These are phyloP conservation scores for Rhinoraja longicauda DNA, from an alignment of 2,797 vertebrate species.

Conservation along the genomic window DNA sequence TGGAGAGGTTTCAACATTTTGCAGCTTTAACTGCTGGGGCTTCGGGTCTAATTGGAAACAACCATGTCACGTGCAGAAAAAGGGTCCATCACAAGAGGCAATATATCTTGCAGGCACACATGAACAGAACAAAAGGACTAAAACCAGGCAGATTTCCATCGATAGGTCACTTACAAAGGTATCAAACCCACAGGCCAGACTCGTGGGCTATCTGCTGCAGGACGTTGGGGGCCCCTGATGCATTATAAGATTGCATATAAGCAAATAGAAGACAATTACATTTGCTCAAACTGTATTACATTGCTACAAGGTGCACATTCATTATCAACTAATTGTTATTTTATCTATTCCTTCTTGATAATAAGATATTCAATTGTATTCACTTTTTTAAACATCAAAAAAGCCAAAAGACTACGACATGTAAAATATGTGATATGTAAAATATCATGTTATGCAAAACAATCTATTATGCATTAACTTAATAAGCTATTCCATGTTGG, in stretches of 20 bases:
- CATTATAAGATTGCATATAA: conserved; percentile 25
- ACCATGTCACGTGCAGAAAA: not conserved
- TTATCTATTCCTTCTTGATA: not conserved
- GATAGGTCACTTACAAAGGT: conserved; percentile 20
- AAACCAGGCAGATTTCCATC: conserved; percentile 11
- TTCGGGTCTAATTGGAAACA: not conserved
- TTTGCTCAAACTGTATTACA: not conserved
- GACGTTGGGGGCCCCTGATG: conserved; percentile 17
- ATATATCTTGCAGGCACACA: conserved; percentile 9
- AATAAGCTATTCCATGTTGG: not conserved
- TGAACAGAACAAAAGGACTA: not conserved
- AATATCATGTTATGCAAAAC: not conserved
- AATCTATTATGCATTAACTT: not conserved
- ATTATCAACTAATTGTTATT: not conserved
- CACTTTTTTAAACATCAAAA: not conserved
- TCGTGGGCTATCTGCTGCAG: conserved; percentile 4
- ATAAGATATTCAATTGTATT: not conserved
- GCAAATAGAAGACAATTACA: conserved; percentile 35
- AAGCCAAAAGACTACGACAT: not conserved
- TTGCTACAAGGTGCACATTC: not conserved
- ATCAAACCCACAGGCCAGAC: conserved; percentile 3
- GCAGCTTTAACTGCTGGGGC: not conserved
- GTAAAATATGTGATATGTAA: not conserved
- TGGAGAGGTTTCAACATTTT: not conserved
- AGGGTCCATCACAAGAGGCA: not conserved